Base-by-base conservation (phyloP, 2,797 vertebrate species). In the Nyctalus aviator region DNA sequence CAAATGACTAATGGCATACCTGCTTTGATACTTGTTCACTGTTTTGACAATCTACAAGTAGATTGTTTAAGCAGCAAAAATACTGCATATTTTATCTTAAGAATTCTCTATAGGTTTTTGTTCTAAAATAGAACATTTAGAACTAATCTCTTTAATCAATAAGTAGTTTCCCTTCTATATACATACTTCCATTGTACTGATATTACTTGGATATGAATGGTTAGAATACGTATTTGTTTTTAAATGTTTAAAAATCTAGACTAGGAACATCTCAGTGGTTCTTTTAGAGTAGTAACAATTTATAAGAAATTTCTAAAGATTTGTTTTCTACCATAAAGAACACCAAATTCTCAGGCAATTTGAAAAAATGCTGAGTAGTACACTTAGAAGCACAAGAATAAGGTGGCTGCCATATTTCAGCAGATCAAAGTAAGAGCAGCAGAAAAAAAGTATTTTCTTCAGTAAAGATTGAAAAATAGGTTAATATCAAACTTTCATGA, bases 401-500 rank as follows among this genome's bases (percentile, higher is more conserved):
- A 53, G 10, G 30, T 5, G 7, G n/a, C 72, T 96, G 73, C 79
- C 62, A 27, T 62, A 89, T 95, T 93, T 93, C 59, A 96, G 88
- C 66, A 44, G 68, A 88, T 37, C 4, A 6, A 95, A 92, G 78
- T 81, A 21, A 94, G 30, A 94, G 35, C 13, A 95, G 72, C 55
- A 95, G 88, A 77, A 73, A 97, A 96, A 96, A 96, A 88, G 41
- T 90, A 97, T 97, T 96, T 97, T 96, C 88, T 96, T 96, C 55
- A 76, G 86, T 95, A 75, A 97, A 94, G 72, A 94, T 78, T 96
- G 92, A 97, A 98, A 98, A 98, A 97, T 91, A 96, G 93, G 79
- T 97, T 97, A 96, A 97, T 98, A 97, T 95, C 96, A 98, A 97
- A 97, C 91, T 91, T 88, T 95, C 97, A 94, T 90, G 89, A 94